Conservation (phyloP, 2,797 vertebrate species). For the Schizopygopsis pylzovi region DNA sequence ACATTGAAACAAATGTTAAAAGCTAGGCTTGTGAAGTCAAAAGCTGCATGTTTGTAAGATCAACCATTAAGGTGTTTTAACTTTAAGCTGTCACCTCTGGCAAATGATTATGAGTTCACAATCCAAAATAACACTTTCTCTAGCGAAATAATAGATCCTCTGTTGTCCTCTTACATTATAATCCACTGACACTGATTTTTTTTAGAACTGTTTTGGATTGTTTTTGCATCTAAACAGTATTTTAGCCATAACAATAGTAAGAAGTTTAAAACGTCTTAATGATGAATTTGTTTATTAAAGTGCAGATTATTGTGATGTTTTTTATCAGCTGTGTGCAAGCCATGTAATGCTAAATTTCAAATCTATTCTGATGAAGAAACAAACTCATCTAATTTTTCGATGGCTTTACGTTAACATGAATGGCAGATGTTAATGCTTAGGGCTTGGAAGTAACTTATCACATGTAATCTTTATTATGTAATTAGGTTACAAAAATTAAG, state of each 20-base stretch:
- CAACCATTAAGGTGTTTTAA: not conserved
- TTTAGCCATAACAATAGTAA: not conserved
- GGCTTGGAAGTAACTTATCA: too few relatives aligned
- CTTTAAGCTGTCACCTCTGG: not conserved
- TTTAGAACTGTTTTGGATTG: not conserved
- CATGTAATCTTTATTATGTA: too few relatives aligned
- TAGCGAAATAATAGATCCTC: not conserved
- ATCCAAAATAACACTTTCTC: too few relatives aligned
- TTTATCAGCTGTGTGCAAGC: not conserved
- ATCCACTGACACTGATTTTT: not conserved
- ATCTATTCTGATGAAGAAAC: not conserved
- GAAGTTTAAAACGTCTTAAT: not conserved
- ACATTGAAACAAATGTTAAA: conserved; percentile 21
- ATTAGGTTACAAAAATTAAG: not conserved
- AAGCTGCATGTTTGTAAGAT: not conserved
- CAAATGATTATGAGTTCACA: not conserved
- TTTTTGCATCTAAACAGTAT: not conserved
- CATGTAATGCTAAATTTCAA: not conserved
- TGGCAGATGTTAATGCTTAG: not conserved
- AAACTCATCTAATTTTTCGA: not conserved
- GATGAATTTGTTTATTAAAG: not conserved
- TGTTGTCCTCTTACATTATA: not conserved
- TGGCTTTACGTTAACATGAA: not conserved
- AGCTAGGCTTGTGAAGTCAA: not conserved
- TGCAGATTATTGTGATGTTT: not conserved